Evolutionary conservation across 2,888 invertebrate species (phyloP).

Genomic region (Drosophila tanythrix): DNA sequence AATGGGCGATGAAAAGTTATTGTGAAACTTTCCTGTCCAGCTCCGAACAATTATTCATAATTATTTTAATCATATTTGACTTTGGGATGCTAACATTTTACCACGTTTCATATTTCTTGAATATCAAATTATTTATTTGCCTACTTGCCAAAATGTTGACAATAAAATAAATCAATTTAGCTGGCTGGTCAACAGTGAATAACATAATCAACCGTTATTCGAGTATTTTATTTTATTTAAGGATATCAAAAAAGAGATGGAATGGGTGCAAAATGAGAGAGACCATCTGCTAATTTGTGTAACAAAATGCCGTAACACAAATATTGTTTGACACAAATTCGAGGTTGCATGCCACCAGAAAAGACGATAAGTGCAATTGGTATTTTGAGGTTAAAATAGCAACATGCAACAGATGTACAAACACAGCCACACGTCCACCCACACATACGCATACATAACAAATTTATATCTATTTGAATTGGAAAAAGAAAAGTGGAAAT

Average conservation of each 20-base stretch:
- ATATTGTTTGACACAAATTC: background rate
- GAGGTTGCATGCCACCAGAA: background rate
- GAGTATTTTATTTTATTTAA: background rate
- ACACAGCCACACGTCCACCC: background rate
- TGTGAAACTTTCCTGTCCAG: conserved; percentile 30
- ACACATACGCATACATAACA: background rate
- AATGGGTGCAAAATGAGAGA: background rate
- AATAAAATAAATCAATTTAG: background rate
- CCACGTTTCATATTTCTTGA: background rate
- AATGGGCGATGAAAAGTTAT: conserved; percentile 28
- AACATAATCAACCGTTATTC: background rate
- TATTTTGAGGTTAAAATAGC: conserved; percentile 12
- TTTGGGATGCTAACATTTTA: background rate
- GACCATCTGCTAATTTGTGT: background rate
- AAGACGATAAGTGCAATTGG: conserved; percentile 27
- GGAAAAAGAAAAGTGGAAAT: conserved; percentile 27
- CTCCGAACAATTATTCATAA: conserved; percentile 45
- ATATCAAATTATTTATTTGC: background rate
- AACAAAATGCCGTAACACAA: background rate
- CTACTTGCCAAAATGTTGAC: background rate
- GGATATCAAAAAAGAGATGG: background rate
- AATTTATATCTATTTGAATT: conserved; percentile 50
- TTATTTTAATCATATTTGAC: conserved; percentile 32
- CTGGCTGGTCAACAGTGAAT: background rate
- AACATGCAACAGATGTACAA: background rate